Base-by-base conservation (phyloP, 2,888 invertebrate species). In the Galerucella nymphaeae region DNA sequence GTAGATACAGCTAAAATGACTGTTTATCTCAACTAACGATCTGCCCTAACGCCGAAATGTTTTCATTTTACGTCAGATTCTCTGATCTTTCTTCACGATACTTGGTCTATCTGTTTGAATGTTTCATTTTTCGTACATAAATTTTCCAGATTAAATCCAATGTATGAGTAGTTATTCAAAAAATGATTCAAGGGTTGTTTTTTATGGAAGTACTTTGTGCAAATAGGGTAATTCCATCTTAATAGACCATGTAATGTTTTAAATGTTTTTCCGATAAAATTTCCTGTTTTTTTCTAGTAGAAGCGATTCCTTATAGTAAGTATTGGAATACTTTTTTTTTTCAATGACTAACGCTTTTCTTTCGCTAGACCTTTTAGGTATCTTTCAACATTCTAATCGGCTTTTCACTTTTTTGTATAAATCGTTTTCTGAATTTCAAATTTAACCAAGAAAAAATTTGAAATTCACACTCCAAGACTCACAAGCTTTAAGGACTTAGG, bases 1-100 rank as follows among this genome's bases (percentile, higher is more conserved):
- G 76, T 72, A 76, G 76, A 77, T 76, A 78, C 65, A 74, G 74
- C 70, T 66, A 57, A 67, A 72, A 76, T 61, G 70, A 74, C 75
- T 75, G 71, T 76, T 79, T 82, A 82, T 81, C 79, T 76, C 64
- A 20, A 74, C 76, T 80, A 79, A 81, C 80, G 80, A 79, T 78
- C 80, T 70, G 55, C 71, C 71, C 73, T 78, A 73, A 76, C 76
- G 78, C 72, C 76, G 65, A 74, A 80, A 81, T 81, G 80, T 81
- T 80, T 80, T 79, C 78, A 80, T 81, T 81, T 78, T 75, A 45
- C 64, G 67, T 67, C 58, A 67, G 74, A 71, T 70, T 50, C 68
- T 68, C 59, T 67, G 74, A 74, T 74, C 68, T 71, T 68, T 68
- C 68, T 71, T 68, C 23, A 63, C 67, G 71, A 68, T 71, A 68